These are phyloP conservation scores for Porites evermanni DNA, from an alignment of 92 coral and sea anemone genomes.

Conservation along the genomic window DNA sequence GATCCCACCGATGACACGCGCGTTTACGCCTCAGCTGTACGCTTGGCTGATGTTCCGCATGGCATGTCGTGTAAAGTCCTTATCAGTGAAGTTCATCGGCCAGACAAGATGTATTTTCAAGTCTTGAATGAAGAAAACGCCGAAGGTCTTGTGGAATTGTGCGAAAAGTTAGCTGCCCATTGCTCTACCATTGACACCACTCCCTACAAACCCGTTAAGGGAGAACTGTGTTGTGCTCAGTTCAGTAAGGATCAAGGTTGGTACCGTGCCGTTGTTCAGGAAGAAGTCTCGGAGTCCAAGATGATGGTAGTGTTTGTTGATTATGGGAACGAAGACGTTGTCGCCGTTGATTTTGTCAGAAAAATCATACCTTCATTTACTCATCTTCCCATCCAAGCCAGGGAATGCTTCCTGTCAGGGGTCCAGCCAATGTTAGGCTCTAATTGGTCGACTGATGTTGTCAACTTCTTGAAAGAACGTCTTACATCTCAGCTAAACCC, in stretches of 20 bases:
- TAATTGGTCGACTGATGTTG: conserved; percentile 43
- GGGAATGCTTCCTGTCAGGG: conserved; percentile 62
- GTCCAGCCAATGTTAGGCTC: conserved; percentile 26
- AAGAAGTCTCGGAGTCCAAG: conserved; percentile 44
- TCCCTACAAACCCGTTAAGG: conserved; percentile 58
- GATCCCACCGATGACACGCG: not conserved
- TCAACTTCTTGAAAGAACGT: conserved; percentile 56
- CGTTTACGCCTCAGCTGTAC: conserved; percentile 34
- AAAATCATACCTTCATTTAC: conserved; percentile 52
- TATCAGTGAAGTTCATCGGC: conserved; percentile 64
- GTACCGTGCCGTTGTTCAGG: conserved; percentile 79
- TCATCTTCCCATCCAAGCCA: conserved; percentile 79
- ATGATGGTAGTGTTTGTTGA: conserved; percentile 77
- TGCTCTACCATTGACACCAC: conserved; percentile 59
- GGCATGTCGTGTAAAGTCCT: conserved; percentile 40
- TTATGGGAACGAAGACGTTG: conserved; percentile 70
- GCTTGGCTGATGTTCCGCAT: conserved; percentile 54
- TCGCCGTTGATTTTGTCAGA: conserved; percentile 48
- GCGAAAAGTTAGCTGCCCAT: conserved; percentile 57
- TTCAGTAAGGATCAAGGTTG: conserved; percentile 71
- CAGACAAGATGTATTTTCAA: conserved; percentile 67
- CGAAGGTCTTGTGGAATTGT: conserved; percentile 59
- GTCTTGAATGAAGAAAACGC: conserved; percentile 58
- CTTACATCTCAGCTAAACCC: conserved; percentile 5
- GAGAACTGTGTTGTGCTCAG: conserved; percentile 76